These are phyloP conservation scores for Crocallis elinguaria DNA, from an alignment of 2,888 invertebrate genomes.

Conservation along the genomic window DNA sequence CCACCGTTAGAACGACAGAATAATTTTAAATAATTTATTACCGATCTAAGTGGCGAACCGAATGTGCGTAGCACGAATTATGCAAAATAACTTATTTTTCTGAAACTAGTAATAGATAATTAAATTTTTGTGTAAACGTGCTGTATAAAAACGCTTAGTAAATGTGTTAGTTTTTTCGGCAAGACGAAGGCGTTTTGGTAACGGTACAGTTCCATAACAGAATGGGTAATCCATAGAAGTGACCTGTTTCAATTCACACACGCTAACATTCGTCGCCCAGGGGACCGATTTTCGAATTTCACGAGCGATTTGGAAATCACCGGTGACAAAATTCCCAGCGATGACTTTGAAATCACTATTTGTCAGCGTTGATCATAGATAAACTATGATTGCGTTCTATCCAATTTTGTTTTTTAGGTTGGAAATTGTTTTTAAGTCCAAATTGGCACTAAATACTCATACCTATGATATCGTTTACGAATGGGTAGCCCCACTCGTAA, in stretches of 20 bases:
- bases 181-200: slow-evolving; percentile 8
- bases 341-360: too few species aligned
- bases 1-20: slow-evolving; percentile 7
- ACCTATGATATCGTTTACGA: too few species aligned
- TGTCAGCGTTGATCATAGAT: too few species aligned
- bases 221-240: slow-evolving; percentile 7
- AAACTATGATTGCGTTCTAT: too few species aligned
- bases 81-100: neutral
- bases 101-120: neutral
- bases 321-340: too few species aligned
- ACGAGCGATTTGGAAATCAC: too few species aligned
- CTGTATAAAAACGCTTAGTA: neutral
- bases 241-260: slow-evolving; percentile 2
- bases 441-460: too few species aligned
- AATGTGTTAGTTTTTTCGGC: neutral
- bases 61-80: slow-evolving; percentile 15
- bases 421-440: too few species aligned
- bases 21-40: neutral
- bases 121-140: neutral
- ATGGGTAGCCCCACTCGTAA: too few species aligned
- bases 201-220: slow-evolving; percentile 1
- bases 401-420: too few species aligned
- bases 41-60: slow-evolving; percentile 11
- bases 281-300: too few species aligned
- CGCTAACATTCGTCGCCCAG: too few species aligned